phyloP scores from a whole-genome alignment of 2,888 invertebrate genomes.

The Diplazon laetatorius region DNA sequence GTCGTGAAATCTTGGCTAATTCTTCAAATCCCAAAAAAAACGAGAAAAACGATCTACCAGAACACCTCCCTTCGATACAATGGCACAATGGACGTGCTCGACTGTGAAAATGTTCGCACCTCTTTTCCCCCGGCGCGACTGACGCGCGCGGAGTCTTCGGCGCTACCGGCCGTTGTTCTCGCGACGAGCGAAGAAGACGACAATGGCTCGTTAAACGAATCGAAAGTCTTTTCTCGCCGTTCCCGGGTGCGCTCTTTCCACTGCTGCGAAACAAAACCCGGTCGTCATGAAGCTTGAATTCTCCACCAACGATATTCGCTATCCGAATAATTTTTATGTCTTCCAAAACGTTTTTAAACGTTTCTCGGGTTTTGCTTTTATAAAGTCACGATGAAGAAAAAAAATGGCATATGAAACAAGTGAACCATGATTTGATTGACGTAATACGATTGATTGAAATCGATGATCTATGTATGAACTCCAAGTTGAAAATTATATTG shows the following conservation, averaged over 20 bases:
- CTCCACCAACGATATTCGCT: constrained; percentile 11
- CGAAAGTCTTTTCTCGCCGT: constrained; percentile 51
- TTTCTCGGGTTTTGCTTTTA: neutral
- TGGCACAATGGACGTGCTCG: constrained; percentile 58
- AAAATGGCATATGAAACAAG: neutral
- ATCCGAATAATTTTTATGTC: constrained; percentile 8
- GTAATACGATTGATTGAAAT: too few species aligned
- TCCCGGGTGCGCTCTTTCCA: neutral
- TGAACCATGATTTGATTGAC: too few species aligned
- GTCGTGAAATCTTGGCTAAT: constrained; percentile 65
- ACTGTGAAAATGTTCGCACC: constrained; percentile 55
- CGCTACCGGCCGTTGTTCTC: constrained; percentile 35
- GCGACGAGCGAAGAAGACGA: constrained; percentile 48
- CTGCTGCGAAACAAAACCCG: neutral
- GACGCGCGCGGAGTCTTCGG: constrained; percentile 10
- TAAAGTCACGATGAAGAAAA: neutral
- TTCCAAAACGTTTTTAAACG: neutral
- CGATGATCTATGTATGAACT: too few species aligned
- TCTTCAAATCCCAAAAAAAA: constrained; percentile 71
- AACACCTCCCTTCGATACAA: constrained; percentile 53
- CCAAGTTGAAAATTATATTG: too few species aligned
- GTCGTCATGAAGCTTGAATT: constrained; percentile 1
- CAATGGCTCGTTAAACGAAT: constrained; percentile 61
- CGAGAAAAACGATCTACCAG: constrained; percentile 58
- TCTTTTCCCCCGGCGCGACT: constrained; percentile 28